Conservation (phyloP, 1,140 invertebrate genomes). For the Achroia grisella region DNA sequence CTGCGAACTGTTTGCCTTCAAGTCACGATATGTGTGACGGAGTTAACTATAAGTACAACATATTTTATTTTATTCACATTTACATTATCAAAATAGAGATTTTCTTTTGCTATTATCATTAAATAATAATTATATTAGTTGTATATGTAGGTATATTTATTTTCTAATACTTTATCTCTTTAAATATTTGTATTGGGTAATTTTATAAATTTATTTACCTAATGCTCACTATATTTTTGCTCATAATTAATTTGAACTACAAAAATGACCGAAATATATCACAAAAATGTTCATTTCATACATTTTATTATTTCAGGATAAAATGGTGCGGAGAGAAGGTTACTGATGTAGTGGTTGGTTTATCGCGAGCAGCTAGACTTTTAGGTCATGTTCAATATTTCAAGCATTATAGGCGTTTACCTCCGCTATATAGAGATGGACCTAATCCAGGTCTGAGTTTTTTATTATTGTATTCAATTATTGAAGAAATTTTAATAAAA, state of each 20-base stretch:
- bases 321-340: conserved; percentile 83
- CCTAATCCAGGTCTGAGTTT: conserved; percentile 80
- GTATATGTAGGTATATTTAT: too few relatives aligned
- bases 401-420: conserved; percentile 82
- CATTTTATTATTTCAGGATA: conserved; percentile 78
- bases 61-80: conserved; percentile 3
- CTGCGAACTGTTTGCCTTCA: conserved; percentile 53
- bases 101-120: too few relatives aligned
- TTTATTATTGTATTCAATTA: not conserved
- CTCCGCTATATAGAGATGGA: conserved; percentile 79
- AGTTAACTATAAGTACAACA: conserved; percentile 60
- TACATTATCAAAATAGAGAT: not conserved
- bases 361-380: conserved; percentile 84
- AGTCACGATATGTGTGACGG: conserved; percentile 68
- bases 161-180: too few relatives aligned
- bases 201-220: too few relatives aligned
- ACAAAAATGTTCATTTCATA: too few relatives aligned
- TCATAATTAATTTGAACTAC: too few relatives aligned
- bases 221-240: too few relatives aligned
- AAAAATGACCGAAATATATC: too few relatives aligned
- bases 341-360: conserved; percentile 77
- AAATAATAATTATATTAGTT: too few relatives aligned
- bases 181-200: too few relatives aligned
- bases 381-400: conserved; percentile 87
- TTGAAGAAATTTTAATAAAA: too few relatives aligned